Evolutionary conservation across 2,113 vertebrate species (phyloP).

Genomic region (Rhizomys pruinosus): DNA sequence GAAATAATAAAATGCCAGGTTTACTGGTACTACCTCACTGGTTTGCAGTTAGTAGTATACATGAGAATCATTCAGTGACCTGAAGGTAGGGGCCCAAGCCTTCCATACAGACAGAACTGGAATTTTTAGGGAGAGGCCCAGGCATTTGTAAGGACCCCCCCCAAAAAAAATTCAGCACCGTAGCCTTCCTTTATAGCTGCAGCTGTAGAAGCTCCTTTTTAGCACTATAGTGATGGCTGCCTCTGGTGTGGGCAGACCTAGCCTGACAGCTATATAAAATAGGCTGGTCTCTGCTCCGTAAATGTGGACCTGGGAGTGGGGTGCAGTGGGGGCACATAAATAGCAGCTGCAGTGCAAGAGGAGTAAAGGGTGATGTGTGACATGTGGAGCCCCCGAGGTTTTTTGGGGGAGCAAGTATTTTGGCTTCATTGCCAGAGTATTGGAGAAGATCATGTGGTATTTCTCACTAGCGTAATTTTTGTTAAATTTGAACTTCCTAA

Average conservation of each 20-base stretch:
- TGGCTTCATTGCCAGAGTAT: conserved; percentile 76
- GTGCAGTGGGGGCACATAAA: neutral
- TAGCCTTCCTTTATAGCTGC: neutral
- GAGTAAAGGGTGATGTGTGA: conserved; percentile 24
- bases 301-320: too few relatives aligned
- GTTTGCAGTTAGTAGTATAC: conserved; percentile 24
- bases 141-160: conserved; percentile 32
- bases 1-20: neutral
- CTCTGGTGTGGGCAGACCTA: neutral
- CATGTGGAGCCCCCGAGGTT: conserved; percentile 61
- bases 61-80: conserved; percentile 22
- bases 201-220: conserved; percentile 46
- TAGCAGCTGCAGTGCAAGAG: neutral
- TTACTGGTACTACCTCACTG: conserved; percentile 39
- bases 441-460: conserved; percentile 55
- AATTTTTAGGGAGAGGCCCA: conserved; percentile 3
- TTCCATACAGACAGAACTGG: conserved; percentile 10
- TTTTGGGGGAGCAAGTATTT: too few relatives aligned
- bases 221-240: conserved; percentile 37
- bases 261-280: conserved; percentile 13
- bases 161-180: conserved; percentile 42
- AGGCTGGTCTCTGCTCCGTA: conserved; percentile 18
- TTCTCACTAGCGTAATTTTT: conserved; percentile 56
- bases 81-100: neutral
- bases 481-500: conserved; percentile 66